Percentiles rank a stretch among this genome's conserved stretches.
Conservation (phyloP, 2,113 vertebrate genomes). For the Lepus europaeus region DNA sequence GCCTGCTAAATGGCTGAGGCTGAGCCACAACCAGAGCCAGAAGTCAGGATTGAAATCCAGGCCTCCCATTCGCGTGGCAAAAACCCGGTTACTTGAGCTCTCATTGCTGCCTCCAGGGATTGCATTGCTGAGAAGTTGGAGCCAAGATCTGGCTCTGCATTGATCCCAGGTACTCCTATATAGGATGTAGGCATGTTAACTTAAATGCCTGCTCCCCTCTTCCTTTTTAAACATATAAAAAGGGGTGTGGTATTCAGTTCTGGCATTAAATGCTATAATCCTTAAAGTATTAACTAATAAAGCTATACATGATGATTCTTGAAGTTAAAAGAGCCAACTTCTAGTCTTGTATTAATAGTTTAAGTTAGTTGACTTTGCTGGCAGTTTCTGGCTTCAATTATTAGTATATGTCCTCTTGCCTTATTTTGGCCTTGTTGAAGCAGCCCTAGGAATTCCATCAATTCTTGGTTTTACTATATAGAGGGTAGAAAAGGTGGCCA, state of each 20-base stretch:
- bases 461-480: neutral
- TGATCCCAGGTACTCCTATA: no score
- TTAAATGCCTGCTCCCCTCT: no score
- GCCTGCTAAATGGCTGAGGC: no score
- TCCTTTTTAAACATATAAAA: neutral
- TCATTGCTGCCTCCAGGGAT: no score
- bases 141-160: no score
- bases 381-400: constrained; percentile 28
- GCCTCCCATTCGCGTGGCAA: no score
- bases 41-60: no score
- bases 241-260: neutral
- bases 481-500: neutral
- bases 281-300: neutral
- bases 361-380: neutral
- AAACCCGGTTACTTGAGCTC: no score
- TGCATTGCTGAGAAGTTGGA: no score
- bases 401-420: neutral
- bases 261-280: neutral
- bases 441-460: neutral
- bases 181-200: no score
- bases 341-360: constrained; percentile 12
- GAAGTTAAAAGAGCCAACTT: constrained; percentile 34
- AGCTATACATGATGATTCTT: neutral
- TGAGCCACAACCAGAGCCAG: no score
- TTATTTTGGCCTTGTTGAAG: constrained; percentile 13